Conservation (phyloP, 1,140 invertebrate genomes). For the Alviniconcha marisindica region DNA sequence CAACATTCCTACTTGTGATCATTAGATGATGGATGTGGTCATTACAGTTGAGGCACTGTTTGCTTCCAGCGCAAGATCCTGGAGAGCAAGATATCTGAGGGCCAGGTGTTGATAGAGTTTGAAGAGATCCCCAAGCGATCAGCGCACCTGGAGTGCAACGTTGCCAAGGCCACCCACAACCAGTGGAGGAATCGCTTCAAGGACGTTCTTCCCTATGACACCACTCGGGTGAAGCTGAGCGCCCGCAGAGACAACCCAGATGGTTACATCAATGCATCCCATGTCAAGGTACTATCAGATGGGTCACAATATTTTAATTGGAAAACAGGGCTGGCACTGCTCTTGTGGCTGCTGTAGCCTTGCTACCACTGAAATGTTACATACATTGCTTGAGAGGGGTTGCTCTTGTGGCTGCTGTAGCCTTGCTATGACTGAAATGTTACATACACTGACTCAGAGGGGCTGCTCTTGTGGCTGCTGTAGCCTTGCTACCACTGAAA, state of each 20-base stretch:
- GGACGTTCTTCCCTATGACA: conserved; percentile 91
- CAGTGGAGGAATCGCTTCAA: conserved; percentile 78
- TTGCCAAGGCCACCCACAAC: conserved; percentile 80
- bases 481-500: too few relatives aligned
- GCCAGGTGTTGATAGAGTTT: conserved; percentile 90
- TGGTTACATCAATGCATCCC: conserved; percentile 94
- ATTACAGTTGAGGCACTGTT: conserved; percentile 30
- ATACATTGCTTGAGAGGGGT: too few relatives aligned
- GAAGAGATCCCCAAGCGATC: conserved; percentile 90
- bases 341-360: too few relatives aligned
- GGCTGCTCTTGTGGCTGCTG: too few relatives aligned
- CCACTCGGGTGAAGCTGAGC: conserved; percentile 86
- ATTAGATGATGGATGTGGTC: too few relatives aligned
- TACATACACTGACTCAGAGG: too few relatives aligned
- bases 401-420: too few relatives aligned
- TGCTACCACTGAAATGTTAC: too few relatives aligned
- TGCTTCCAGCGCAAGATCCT: conserved; percentile 85
- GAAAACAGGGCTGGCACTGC: too few relatives aligned
- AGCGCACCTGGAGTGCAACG: conserved; percentile 82
- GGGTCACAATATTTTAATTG: too few relatives aligned
- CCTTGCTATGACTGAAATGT: too few relatives aligned
- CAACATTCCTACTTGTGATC: too few relatives aligned
- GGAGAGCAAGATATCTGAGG: conserved; percentile 87
- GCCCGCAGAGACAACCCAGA: conserved; percentile 87
- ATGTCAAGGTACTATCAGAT: conserved; percentile 87